These are phyloP conservation scores for Drosophila setifemur DNA, from an alignment of 1,140 invertebrate genomes.

Conservation along the genomic window DNA sequence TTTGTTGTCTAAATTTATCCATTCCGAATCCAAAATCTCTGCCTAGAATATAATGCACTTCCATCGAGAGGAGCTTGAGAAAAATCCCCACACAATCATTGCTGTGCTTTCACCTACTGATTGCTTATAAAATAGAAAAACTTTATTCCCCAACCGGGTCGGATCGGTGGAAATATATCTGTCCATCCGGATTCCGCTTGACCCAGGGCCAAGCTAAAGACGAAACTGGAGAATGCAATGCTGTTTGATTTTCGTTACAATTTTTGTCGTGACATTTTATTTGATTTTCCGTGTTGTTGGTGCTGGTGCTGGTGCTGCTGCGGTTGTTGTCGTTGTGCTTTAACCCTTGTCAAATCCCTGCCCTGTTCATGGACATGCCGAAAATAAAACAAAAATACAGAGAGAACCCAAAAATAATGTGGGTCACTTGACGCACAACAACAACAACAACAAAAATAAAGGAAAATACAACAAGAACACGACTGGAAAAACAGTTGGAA, in stretches of 20 bases:
- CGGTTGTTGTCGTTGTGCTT: constrained; percentile 44
- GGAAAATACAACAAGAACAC: constrained; percentile 16
- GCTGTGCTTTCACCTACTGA: not conserved
- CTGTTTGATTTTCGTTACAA: constrained; percentile 37
- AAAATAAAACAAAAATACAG: not conserved
- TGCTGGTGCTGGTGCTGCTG: constrained; percentile 9
- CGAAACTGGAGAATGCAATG: constrained; percentile 18
- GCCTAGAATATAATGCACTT: too few relatives aligned
- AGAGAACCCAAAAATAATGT: constrained; percentile 42
- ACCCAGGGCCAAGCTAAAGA: constrained; percentile 23
- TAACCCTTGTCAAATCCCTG: constrained; percentile 48
- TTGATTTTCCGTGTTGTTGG: not conserved
- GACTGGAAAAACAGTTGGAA: constrained; percentile 40
- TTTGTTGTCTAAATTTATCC: too few relatives aligned
- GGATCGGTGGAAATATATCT: constrained; percentile 8
- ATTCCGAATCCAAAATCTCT: not conserved
- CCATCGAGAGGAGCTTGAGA: not conserved
- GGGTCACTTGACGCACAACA: constrained; percentile 44
- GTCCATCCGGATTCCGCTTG: constrained; percentile 28
- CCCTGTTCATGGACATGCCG: constrained; percentile 6
- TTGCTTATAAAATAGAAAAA: constrained; percentile 1
- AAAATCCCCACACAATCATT: constrained; percentile 28
- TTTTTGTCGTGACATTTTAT: constrained; percentile 33
- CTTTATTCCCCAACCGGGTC: constrained; percentile 11
- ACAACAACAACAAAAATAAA: constrained; percentile 7